A percentile compares a stretch with the other conserved stretches of the same genome.
phyloP scores from a whole-genome alignment of 1,140 invertebrate species.

The Melitaea cinxia region DNA sequence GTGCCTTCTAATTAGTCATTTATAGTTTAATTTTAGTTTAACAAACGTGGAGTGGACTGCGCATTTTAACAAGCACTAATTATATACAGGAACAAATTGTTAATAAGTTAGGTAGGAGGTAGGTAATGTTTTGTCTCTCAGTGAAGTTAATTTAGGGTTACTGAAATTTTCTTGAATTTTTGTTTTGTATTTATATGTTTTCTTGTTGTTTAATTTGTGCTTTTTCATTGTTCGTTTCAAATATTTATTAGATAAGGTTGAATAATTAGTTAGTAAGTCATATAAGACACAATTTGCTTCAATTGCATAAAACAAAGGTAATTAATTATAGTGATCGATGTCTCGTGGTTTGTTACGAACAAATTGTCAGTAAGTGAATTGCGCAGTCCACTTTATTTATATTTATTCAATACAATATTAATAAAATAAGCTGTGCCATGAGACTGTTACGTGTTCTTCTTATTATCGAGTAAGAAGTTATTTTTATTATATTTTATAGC shows the following conservation, averaged over 20 bases:
- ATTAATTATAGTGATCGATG: too few species aligned
- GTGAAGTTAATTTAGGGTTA: not conserved
- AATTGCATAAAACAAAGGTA: too few species aligned
- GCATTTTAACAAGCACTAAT: not conserved
- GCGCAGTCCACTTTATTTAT: slow-evolving; percentile 19
- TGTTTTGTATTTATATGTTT: not conserved
- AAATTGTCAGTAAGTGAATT: not conserved
- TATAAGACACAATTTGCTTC: too few species aligned
- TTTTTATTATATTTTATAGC: slow-evolving; percentile 5
- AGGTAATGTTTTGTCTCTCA: not conserved
- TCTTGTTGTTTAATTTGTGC: not conserved
- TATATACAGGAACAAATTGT: not conserved
- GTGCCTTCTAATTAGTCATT: slow-evolving; percentile 31
- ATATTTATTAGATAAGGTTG: not conserved
- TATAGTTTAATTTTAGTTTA: not conserved
- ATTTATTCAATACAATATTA: not conserved
- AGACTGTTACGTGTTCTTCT: slow-evolving; percentile 27
- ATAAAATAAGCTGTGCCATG: slow-evolving; percentile 53
- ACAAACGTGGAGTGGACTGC: not conserved
- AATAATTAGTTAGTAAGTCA: not conserved
- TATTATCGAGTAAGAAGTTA: not conserved
- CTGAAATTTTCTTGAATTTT: not conserved
- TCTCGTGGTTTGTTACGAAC: too few species aligned
- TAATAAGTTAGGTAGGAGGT: not conserved
- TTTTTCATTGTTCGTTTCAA: not conserved